A percentile compares a stretch with the other conserved stretches of the same genome.
Evolutionary conservation across 2,113 vertebrate genomes (phyloP).

Genomic region (Lonchura striata): DNA sequence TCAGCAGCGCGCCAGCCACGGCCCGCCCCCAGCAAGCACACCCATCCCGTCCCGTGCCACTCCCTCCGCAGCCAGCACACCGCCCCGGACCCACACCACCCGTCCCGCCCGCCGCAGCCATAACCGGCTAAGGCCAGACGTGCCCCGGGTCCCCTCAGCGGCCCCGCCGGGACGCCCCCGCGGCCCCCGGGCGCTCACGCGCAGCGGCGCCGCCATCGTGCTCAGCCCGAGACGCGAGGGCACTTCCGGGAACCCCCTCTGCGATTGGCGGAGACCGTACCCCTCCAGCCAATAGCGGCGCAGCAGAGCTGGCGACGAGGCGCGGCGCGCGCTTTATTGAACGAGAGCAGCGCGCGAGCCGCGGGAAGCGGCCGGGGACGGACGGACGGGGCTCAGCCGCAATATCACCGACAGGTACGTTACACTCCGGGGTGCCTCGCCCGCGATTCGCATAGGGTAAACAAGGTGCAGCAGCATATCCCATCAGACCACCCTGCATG

Average conservation of each 20-base stretch:
- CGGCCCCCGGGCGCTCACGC: not conserved
- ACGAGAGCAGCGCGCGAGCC: not conserved
- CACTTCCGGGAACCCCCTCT: not conserved
- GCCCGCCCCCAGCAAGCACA: not conserved
- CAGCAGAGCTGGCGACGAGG: fast-evolving
- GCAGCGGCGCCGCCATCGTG: not conserved
- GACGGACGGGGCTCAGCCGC: too few species aligned
- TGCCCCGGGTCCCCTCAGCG: not conserved
- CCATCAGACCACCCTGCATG: fast-evolving
- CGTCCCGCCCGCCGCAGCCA: not conserved
- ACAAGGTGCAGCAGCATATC: not conserved
- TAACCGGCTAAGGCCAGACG: too few species aligned
- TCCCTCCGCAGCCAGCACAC: too few species aligned
- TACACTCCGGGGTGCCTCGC: not conserved
- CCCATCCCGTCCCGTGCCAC: too few species aligned
- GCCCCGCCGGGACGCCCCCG: not conserved
- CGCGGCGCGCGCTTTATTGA: not conserved
- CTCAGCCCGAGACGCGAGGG: fast-evolving
- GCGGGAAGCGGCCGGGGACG: not conserved
- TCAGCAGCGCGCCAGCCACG: not conserved
- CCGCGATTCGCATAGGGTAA: too few species aligned
- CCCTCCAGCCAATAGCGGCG: not conserved
- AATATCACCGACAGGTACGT: fast-evolving
- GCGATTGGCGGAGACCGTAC: not conserved
- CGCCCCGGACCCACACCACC: too few species aligned